Percentiles rank a stretch among this genome's conserved stretches.
Evolutionary conservation across 2,797 vertebrate species (phyloP).

Genomic region (Rhyacichthys aspro): DNA sequence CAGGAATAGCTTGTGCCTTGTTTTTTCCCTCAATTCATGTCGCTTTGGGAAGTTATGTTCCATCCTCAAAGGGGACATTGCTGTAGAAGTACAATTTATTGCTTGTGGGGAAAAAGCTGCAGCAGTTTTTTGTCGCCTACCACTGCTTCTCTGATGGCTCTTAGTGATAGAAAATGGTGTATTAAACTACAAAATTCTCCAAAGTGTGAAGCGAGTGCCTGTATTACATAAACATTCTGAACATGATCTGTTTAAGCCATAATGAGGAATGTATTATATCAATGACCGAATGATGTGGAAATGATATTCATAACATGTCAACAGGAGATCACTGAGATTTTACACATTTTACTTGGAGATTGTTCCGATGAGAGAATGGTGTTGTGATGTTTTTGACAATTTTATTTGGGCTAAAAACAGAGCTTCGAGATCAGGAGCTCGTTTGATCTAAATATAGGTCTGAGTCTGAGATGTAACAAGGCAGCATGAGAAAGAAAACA

Average conservation of each 20-base stretch:
- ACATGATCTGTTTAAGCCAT: too few species aligned
- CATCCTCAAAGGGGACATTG: slow-evolving; percentile 3
- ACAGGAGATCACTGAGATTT: too few species aligned
- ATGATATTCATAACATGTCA: too few species aligned
- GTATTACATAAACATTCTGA: too few species aligned
- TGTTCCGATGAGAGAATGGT: slow-evolving; percentile 1
- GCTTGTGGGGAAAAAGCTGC: not conserved
- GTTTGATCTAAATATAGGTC: slow-evolving; percentile 65
- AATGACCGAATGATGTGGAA: too few species aligned
- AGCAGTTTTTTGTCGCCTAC: not conserved
- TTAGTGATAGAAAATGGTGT: slow-evolving; percentile 1
- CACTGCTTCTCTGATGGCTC: not conserved
- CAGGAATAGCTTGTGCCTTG: not conserved
- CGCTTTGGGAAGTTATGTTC: not conserved
- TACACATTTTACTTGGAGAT: too few species aligned
- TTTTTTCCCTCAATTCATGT: not conserved
- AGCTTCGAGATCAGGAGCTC: slow-evolving; percentile 44
- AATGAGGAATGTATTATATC: too few species aligned
- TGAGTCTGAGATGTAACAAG: slow-evolving; percentile 42
- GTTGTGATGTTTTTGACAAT: slow-evolving; percentile 22
- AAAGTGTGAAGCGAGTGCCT: not conserved
- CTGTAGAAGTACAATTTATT: slow-evolving; percentile 4
- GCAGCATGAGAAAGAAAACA: slow-evolving; percentile 24
- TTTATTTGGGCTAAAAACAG: slow-evolving; percentile 40
- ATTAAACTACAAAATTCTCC: not conserved